Evolutionary conservation across 2,797 vertebrate genomes (phyloP), one percentile per base, ranked within the genome.

Genomic region (Tangara arthus): DNA sequence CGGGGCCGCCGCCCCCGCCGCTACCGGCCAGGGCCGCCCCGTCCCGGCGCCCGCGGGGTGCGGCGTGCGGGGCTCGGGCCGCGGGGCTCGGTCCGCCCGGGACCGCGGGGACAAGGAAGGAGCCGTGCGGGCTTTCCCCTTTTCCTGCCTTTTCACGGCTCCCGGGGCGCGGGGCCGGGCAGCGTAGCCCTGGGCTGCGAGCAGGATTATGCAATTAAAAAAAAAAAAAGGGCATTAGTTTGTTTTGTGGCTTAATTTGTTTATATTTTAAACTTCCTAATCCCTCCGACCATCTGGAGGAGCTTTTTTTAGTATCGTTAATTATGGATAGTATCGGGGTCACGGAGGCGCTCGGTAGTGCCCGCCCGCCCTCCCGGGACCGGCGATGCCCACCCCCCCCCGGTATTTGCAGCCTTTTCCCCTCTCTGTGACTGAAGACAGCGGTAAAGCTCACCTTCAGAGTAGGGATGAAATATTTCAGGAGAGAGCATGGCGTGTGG

Each of bases 241-340:
- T 95, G 94, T 42, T 78, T 93, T 71, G 89, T 73, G 64, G 63
- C 82, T 93, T 78, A 92, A 90, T 96, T 93, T 94, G 91, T 96
- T 95, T 97, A 92, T 96, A 95, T 97, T 96, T 97, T 82, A 97
- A 97, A 97, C 97, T 96, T 97, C 95, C 94, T 96, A 87, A 97
- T 97, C 96, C 91, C 82, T 42, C 34, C 77, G 88, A 69, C 96
- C 97, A 97, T 98, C 97, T 98, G 97, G 97, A 97, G 96, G 95
- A 97, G 97, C 96, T 97, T 98, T 95, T 95, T 96, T 95, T 96
- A 93, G 89, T 94, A 96, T 97, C 80, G 96, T 95, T 97, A 97
- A 98, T 98, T 98, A 97, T 93, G 95, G 97, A 98, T 95, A 84
- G 97, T 86, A 95, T 85, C 96, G 92, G 94, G 97, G 97, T 97